Evolutionary conservation across 2,888 invertebrate genomes (phyloP).

Genomic region (Drosophila quinaria): DNA sequence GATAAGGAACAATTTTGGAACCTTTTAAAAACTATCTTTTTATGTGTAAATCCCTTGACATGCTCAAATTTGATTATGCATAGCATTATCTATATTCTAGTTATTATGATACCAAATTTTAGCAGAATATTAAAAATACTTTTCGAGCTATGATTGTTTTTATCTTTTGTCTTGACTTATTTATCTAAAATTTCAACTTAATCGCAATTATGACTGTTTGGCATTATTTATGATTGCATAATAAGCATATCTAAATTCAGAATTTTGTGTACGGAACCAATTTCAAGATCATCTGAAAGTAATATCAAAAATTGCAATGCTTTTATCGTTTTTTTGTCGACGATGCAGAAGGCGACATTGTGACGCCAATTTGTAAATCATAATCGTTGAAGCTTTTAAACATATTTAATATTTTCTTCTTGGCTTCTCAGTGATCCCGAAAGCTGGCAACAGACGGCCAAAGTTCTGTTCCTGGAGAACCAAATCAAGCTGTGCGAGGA

Average conservation of each 20-base stretch:
- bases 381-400: too few species aligned
- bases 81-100: background rate
- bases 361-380: too few species aligned
- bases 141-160: background rate
- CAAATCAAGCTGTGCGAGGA: conserved; percentile 85
- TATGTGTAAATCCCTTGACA: background rate
- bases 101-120: background rate
- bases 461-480: conserved; percentile 85
- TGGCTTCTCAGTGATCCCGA: conserved; percentile 73
- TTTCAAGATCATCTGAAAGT: too few species aligned
- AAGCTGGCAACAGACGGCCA: conserved; percentile 84
- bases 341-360: too few species aligned
- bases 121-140: background rate
- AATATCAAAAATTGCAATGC: too few species aligned
- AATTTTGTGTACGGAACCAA: too few species aligned
- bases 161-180: too few species aligned
- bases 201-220: too few species aligned
- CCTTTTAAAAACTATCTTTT: background rate
- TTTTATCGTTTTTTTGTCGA: too few species aligned
- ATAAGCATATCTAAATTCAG: too few species aligned
- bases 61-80: background rate
- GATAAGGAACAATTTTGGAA: background rate
- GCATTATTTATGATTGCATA: too few species aligned
- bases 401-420: background rate
- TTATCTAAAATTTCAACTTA: too few species aligned